These are phyloP conservation scores for Amorpha juglandis DNA, from an alignment of 2,888 invertebrate genomes.

Conservation along the genomic window DNA sequence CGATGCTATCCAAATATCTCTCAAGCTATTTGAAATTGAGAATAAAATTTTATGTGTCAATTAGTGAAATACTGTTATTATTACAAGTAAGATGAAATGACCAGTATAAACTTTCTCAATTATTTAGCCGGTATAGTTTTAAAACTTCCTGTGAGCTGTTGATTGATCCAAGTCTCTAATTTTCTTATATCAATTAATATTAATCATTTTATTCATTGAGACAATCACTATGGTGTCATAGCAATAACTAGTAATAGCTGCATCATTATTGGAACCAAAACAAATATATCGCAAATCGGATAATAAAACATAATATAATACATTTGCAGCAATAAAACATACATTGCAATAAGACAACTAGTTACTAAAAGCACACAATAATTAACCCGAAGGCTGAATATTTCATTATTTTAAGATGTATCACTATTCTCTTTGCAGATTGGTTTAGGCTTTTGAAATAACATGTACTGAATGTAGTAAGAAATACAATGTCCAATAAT, in stretches of 20 bases:
- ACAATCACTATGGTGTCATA: background rate
- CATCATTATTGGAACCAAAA: background rate
- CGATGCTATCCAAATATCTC: background rate
- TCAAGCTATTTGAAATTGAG: background rate
- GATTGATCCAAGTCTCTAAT: background rate
- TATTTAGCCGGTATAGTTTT: background rate
- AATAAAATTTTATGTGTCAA: background rate
- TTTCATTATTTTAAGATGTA: background rate
- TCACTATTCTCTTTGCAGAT: background rate
- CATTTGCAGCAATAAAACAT: background rate
- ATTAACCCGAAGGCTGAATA: background rate
- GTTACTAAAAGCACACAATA: too few relatives aligned
- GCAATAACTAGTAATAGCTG: background rate
- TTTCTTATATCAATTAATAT: background rate
- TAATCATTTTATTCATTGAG: background rate
- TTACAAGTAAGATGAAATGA: background rate
- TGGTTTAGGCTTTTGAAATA: conserved; percentile 1
- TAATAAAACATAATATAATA: background rate
- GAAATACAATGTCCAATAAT: conserved; percentile 4
- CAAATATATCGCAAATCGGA: background rate
- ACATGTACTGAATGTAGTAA: background rate
- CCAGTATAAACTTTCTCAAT: background rate
- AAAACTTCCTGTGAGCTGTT: background rate
- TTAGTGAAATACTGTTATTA: background rate
- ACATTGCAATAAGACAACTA: background rate